Evolutionary conservation across 2,888 invertebrate genomes (phyloP), one percentile per base, ranked within the genome.

Genomic region (Thecophora atra): DNA sequence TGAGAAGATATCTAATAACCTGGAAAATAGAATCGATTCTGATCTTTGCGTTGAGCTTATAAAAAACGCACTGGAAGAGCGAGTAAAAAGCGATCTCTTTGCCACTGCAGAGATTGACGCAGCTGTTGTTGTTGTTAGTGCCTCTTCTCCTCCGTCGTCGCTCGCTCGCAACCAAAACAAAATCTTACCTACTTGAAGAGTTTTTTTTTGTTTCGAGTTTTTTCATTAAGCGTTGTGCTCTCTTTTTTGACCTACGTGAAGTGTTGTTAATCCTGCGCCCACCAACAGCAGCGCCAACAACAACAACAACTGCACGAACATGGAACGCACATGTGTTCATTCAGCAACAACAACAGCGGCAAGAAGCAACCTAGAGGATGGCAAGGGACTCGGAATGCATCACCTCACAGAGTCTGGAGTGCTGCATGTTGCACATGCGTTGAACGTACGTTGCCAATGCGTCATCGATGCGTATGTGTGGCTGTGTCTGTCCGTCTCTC

Each of bases 401-500:
- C 58, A 13, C 64, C 47, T 52, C 67, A 54, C 67, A 37, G 37
- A 37, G 37, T 37, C 37, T 37, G 19, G 13, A 21, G 11, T 69
- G 58, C 68, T 42, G 19, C 42, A 64, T 44, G 56, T 64, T 56
- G 65, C 65, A 58, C 26, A 62, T 65, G 28, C 37, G 26, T 60
- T 19, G 5, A n/a, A 24, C 58, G 58, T 58, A 24, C 15, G 17
- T 13, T 13, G 2, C 8, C 5, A 15, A 24, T 3, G 26, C 15
- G 28, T 58, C 58, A 28, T 19, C 19, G 8, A 11, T 13, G 19
- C 13, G 52, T 52, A 19, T 52, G 19, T 52, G 11, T 5, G 52
- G 6, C 52, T 19, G 52, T 19, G 15, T 19, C 58, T 28, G 42
- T 60, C 74, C 70, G 80, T 82, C 83, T 80, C 82, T 73, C 76